phyloP scores from a whole-genome alignment of 1,140 invertebrate species.

The Drosophila willistoni region DNA sequence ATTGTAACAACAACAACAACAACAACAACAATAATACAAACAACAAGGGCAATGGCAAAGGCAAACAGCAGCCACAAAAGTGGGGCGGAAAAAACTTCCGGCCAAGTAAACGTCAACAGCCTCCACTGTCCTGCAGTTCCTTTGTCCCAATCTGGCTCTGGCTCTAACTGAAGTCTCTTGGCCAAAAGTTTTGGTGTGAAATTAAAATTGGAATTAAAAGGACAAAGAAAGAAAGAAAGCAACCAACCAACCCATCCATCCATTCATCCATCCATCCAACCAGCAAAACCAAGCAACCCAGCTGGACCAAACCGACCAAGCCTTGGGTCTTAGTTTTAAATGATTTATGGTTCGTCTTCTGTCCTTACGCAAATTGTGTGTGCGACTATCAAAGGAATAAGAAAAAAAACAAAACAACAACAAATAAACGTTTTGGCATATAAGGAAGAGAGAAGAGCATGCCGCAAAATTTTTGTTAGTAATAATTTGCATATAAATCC shows the following conservation, averaged over 20 bases:
- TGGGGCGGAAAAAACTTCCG: constrained; percentile 9
- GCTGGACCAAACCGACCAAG: neutral
- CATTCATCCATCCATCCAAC: neutral
- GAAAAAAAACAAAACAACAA: neutral
- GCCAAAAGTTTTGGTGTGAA: constrained; percentile 73
- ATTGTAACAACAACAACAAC: constrained; percentile 48
- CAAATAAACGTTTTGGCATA: neutral
- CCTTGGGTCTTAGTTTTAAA: constrained; percentile 50
- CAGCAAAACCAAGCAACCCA: neutral
- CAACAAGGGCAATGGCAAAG: no score
- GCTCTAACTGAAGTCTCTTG: constrained; percentile 10
- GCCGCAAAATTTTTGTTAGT: neutral
- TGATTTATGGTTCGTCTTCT: constrained; percentile 51
- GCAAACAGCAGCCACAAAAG: constrained; percentile 4
- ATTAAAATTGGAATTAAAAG: constrained; percentile 75
- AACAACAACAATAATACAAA: neutral
- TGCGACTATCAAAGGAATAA: constrained; percentile 8
- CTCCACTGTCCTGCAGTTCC: neutral
- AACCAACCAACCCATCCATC: neutral
- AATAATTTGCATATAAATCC: neutral
- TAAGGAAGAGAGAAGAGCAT: no score
- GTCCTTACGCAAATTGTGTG: constrained; percentile 51
- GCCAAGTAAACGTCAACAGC: constrained; percentile 10
- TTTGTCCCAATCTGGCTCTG: neutral
- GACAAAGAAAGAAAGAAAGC: constrained; percentile 38